Evolutionary conservation across 2,888 invertebrate species (phyloP).

Genomic region (Dynastes grantii): DNA sequence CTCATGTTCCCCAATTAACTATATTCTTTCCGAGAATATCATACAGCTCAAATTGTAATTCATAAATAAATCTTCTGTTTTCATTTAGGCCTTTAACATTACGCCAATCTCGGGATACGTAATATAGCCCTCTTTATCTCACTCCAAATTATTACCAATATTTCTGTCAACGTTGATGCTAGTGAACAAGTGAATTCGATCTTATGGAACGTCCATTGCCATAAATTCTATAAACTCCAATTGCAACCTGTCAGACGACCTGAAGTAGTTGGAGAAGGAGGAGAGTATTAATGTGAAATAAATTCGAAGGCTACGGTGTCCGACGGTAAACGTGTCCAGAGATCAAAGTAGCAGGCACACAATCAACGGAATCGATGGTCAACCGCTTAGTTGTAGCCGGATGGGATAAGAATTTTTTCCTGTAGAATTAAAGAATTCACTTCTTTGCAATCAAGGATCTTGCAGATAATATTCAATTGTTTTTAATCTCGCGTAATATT

Average conservation of each 20-base stretch:
- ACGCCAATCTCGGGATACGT: neutral
- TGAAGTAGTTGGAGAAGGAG: constrained; percentile 24
- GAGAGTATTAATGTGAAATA: constrained; percentile 55
- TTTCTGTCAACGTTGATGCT: constrained; percentile 8
- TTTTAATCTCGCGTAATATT: no score
- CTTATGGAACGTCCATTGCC: constrained; percentile 29
- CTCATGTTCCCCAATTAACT: no score
- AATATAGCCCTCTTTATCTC: neutral
- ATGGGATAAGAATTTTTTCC: neutral
- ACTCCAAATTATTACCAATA: neutral
- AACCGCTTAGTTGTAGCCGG: constrained; percentile 17
- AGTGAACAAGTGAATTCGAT: constrained; percentile 29
- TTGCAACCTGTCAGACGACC: constrained; percentile 36
- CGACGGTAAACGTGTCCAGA: constrained; percentile 58
- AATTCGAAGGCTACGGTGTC: constrained; percentile 54
- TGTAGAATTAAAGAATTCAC: neutral
- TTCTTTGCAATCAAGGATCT: neutral
- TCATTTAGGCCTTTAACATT: no score
- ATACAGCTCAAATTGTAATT: no score
- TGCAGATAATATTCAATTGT: no score
- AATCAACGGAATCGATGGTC: constrained; percentile 59
- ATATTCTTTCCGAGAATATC: no score
- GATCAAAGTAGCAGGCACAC: constrained; percentile 59
- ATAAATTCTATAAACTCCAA: constrained; percentile 44
- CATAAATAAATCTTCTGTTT: no score